Base-by-base conservation (phyloP, 2,113 vertebrate genomes). In the Coracopsis vasa region DNA sequence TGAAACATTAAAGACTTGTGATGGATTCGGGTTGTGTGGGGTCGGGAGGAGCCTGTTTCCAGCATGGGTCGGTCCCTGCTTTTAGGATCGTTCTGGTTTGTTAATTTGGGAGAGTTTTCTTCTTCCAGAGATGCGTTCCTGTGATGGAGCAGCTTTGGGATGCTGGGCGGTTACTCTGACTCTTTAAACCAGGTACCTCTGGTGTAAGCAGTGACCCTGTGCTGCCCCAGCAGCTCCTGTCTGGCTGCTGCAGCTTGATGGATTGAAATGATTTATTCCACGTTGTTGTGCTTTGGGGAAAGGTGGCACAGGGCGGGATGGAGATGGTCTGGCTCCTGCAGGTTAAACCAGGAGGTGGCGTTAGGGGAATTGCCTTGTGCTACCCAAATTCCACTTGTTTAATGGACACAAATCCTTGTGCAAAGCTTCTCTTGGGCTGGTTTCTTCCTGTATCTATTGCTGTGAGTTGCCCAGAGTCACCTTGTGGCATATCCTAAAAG, bases 211-310 rank as follows among this genome's bases (percentile, higher is more conserved):
- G 37, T 7, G n/a, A 39, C 73, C 1, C 2, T 4, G 0, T 3
- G 42, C n/a, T 54, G 72, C 60, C 31, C 29, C 41, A 0, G 4
- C 74, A 35, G 82, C 86, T 78, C 86, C 29, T 3, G 15, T 5
- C 16, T 7, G 19, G 70, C 33, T 0, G 1, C 10, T 41, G 61
- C 67, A 51, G 33, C 56, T 42, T 10, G 0, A 0, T 3, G 51
- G 44, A 6, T 51, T 28, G 75, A 33, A 12, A 1, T 2, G 44
- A 25, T 70, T 73, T 73, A 21, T 17, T 72, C 17, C 64, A 13
- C 0, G 1, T 28, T 1, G 4, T n/a, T 11, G 4, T 19, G 79
- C 54, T 77, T 15, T 25, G 53, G n/a, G 16, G 53, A 29, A 11
- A 14, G 39, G 65, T 6, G 41, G 69, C 8, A 5, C 35, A 1